Base-by-base conservation (phyloP, 2,113 vertebrate genomes). In the Phalacrocorax brasilianus region DNA sequence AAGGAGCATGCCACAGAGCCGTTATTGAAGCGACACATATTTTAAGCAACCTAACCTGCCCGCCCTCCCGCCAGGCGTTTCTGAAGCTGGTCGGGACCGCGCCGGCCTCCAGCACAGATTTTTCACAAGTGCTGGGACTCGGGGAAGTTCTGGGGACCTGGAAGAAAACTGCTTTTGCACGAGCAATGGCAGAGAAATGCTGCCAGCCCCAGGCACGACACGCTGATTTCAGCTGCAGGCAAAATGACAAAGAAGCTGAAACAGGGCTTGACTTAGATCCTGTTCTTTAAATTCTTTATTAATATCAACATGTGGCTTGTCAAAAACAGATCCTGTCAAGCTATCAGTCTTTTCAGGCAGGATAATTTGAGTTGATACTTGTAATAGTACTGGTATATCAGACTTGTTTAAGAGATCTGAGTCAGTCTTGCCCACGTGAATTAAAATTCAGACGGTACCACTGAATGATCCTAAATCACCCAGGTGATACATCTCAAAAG, bases 1-100 rank as follows among this genome's bases (percentile, higher is more conserved):
- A 0, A 27, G 42, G 74, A 80, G n/a, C 32, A 23, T 30, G 2
- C 32, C 8, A 8, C 1, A 23, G 15, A 55, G 70, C 0, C 0
- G 35, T 0, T 1, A 15, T 5, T 5, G 5, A 32, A 58, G n/a
- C 0, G 19, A 68, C 22, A 28, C 66, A 24, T 23, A 3, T 50
- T 27, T 61, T 7, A 47, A 55, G 28, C 21, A 33, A 8, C 16
- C 13, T 27, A 15, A 14, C 62, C 27, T 8, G 49, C 55, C 28
- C 13, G 2, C 23, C 23, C 11, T 38, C 35, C n/a, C 6, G 6
- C 58, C 14, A 8, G 50, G 9, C 6, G 1, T 7, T 59, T 19
- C 49, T 14, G 40, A 42, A 76, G 65, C 32, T 24, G 20, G 23
- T 12, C 9, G 76, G 49, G 33, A 84, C 49, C 26, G 12, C 14